These are phyloP conservation scores for Nothobranchius kuhntae DNA, from an alignment of 2,113 vertebrate species.

Conservation along the genomic window DNA sequence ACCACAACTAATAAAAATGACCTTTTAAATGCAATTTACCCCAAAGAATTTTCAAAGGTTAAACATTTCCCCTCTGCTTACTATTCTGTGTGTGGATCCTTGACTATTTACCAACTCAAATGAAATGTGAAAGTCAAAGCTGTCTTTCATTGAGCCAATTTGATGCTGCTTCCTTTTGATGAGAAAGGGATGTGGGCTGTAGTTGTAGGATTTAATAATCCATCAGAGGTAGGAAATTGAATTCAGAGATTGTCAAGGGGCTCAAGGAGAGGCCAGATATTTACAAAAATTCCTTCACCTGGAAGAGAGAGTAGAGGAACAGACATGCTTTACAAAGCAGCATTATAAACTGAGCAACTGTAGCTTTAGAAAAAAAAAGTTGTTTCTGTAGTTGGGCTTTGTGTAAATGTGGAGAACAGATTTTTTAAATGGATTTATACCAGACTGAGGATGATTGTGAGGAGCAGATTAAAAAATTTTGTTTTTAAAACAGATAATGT, in stretches of 20 bases:
- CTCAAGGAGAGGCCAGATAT: not conserved
- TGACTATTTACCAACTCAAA: conserved; percentile 22
- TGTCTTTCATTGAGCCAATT: conserved; percentile 24
- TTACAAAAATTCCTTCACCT: conserved; percentile 1
- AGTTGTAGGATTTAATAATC: conserved; percentile 20
- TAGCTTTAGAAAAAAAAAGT: not conserved
- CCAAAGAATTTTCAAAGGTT: conserved; percentile 2
- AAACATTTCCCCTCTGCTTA: conserved; percentile 9
- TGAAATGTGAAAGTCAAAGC: conserved; percentile 20
- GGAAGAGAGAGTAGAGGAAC: not conserved
- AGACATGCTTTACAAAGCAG: not conserved
- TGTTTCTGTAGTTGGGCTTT: not conserved
- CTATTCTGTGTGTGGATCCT: not conserved
- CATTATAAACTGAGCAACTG: not conserved
- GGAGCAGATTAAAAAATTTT: too few relatives aligned
- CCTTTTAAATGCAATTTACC: conserved; percentile 27
- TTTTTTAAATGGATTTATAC: not conserved
- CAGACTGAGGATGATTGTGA: not conserved
- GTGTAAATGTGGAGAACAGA: not conserved
- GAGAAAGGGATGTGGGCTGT: conserved; percentile 1
- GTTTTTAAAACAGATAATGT: too few relatives aligned
- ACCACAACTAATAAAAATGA: conserved; percentile 8
- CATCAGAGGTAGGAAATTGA: conserved; percentile 11
- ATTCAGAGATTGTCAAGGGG: conserved; percentile 4
- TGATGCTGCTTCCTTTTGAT: conserved; percentile 15